Percentiles rank a stretch among this genome's conserved stretches.
Evolutionary conservation across 2,888 invertebrate genomes (phyloP).

Genomic region (Drosophila emarginata): DNA sequence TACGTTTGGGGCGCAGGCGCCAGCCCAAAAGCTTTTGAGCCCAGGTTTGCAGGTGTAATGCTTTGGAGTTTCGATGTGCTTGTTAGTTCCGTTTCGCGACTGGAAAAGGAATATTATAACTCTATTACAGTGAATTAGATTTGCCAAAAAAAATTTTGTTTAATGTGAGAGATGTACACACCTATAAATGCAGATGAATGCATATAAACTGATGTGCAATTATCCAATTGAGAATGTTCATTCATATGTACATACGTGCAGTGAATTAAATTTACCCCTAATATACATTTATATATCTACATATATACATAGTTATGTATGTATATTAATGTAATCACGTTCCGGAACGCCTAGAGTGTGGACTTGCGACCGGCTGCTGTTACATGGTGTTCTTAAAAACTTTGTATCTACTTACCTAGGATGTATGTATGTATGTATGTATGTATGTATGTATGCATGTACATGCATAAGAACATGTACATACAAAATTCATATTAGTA

Average conservation of each 20-base stretch:
- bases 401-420: conserved; percentile 3
- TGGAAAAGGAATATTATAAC: conserved; percentile 50
- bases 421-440: neutral
- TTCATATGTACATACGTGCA: neutral
- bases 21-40: conserved; percentile 44
- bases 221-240: neutral
- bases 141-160: conserved; percentile 5
- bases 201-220: neutral
- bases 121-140: conserved; percentile 28
- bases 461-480: neutral
- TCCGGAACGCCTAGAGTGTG: conserved; percentile 7
- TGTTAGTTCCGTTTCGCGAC: conserved; percentile 52
- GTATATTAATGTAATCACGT: conserved; percentile 5
- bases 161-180: conserved; percentile 5
- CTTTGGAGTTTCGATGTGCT: conserved; percentile 45
- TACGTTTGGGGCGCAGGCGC: conserved; percentile 54
- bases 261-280: neutral
- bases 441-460: neutral
- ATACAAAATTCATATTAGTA: conserved; percentile 28
- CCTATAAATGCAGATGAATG: conserved; percentile 2
- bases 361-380: conserved; percentile 15
- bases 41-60: conserved; percentile 55
- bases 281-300: conserved; percentile 4
- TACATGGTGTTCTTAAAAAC: conserved; percentile 4
- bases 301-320: conserved; percentile 4